Percentiles rank a stretch among this genome's conserved stretches.
Conservation (phyloP, 2,888 invertebrate genomes). For the Eilema griseolum region DNA sequence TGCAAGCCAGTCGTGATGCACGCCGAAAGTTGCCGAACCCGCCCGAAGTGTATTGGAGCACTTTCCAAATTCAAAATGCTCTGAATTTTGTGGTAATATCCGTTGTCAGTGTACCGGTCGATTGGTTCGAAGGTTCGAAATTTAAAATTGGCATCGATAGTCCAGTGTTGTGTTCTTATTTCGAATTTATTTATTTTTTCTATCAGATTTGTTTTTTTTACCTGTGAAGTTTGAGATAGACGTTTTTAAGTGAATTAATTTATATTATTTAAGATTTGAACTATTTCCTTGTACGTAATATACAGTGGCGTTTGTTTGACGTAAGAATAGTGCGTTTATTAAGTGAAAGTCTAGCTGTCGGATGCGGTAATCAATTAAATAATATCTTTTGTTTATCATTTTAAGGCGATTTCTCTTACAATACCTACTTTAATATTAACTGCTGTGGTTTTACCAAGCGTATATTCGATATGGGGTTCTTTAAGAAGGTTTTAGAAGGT, state of each 20-base stretch:
- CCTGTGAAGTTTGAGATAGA: not conserved
- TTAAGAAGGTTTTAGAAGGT: too few relatives aligned
- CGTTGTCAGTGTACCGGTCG: not conserved
- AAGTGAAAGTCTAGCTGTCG: conserved; percentile 26
- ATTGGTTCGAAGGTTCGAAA: conserved; percentile 13
- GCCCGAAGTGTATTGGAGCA: conserved; percentile 40
- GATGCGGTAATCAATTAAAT: conserved; percentile 28
- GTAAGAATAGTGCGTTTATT: conserved; percentile 10
- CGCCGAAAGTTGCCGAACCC: conserved; percentile 47
- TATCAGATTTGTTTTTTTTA: conserved; percentile 4
- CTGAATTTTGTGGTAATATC: conserved; percentile 40
- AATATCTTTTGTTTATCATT: not conserved
- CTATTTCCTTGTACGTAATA: not conserved
- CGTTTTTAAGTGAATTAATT: conserved; percentile 2
- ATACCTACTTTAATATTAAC: not conserved
- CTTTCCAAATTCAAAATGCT: conserved; percentile 56
- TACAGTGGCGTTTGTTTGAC: not conserved
- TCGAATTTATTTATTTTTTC: conserved; percentile 23
- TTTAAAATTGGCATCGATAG: conserved; percentile 9
- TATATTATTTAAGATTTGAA: not conserved
- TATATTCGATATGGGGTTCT: too few relatives aligned
- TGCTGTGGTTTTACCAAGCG: too few relatives aligned
- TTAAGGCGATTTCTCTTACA: not conserved
- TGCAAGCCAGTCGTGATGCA: conserved; percentile 34
- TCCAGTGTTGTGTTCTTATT: conserved; percentile 39